phyloP scores from a whole-genome alignment of 1,140 invertebrate species.

The Bemisia tabaci region DNA sequence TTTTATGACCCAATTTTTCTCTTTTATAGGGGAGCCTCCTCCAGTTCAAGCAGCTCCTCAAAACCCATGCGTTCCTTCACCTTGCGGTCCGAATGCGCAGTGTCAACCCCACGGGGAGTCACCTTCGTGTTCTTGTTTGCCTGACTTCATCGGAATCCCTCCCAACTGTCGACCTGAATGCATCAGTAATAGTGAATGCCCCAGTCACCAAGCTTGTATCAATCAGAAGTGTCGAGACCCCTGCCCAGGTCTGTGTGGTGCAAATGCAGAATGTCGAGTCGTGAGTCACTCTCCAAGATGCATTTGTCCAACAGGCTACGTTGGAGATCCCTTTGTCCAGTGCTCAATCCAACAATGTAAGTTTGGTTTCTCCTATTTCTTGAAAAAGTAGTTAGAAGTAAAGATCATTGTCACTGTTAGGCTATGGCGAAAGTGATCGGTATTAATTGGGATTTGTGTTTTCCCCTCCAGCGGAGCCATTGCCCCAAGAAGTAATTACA shows the following conservation, averaged over 20 bases:
- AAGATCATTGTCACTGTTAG: background rate
- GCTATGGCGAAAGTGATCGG: background rate
- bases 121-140: slow-evolving; percentile 42
- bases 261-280: slow-evolving; percentile 47
- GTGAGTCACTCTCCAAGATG: slow-evolving; percentile 49
- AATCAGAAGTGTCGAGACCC: slow-evolving; percentile 41
- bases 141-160: slow-evolving; percentile 33
- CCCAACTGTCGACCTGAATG: slow-evolving; percentile 41
- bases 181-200: slow-evolving; percentile 38
- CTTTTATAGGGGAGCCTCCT: slow-evolving; percentile 25
- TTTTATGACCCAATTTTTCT: slow-evolving; percentile 18
- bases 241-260: slow-evolving; percentile 40
- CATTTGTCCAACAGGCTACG: slow-evolving; percentile 46
- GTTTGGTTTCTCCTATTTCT: slow-evolving; percentile 17
- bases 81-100: slow-evolving; percentile 49
- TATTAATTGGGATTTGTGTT: background rate
- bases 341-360: slow-evolving; percentile 44
- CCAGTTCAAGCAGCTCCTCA: slow-evolving; percentile 17
- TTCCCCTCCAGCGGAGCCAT: slow-evolving; percentile 18
- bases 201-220: slow-evolving; percentile 37
- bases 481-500: slow-evolving; percentile 27
- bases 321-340: slow-evolving; percentile 57
- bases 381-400: background rate
- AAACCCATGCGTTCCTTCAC: slow-evolving; percentile 38
- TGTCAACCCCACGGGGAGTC: slow-evolving; percentile 41